These are phyloP conservation scores for Galleria mellonella DNA, from an alignment of 1,140 invertebrate genomes.

Conservation along the genomic window DNA sequence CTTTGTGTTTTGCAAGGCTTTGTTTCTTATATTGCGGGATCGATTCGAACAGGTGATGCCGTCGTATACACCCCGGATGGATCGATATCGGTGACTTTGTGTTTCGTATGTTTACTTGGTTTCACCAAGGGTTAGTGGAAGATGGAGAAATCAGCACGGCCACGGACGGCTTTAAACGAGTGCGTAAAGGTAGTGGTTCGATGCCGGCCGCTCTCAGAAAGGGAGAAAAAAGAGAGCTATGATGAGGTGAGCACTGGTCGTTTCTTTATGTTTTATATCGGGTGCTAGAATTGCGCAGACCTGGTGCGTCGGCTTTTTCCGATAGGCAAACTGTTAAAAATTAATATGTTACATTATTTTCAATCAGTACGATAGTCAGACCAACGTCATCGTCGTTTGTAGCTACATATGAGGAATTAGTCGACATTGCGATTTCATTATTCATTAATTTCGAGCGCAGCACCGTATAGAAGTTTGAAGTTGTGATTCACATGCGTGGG, in stretches of 20 bases:
- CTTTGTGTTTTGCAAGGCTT: background rate
- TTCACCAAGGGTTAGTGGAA: slow-evolving; percentile 28
- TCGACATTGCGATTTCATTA: too few relatives aligned
- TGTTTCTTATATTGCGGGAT: slow-evolving; percentile 21
- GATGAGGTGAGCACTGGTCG: slow-evolving; percentile 74
- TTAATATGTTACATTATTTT: too few relatives aligned
- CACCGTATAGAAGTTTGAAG: too few relatives aligned
- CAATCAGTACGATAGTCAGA: too few relatives aligned
- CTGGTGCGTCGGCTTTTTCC: slow-evolving; percentile 36
- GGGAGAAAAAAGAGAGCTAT: slow-evolving; percentile 84
- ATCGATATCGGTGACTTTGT: slow-evolving; percentile 67
- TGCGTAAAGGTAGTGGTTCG: slow-evolving; percentile 92
- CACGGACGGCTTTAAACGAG: slow-evolving; percentile 78
- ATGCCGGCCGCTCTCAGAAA: slow-evolving; percentile 91
- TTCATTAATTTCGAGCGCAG: too few relatives aligned
- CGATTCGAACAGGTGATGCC: slow-evolving; percentile 51
- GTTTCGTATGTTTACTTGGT: slow-evolving; percentile 34
- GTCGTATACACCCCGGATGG: slow-evolving; percentile 59
- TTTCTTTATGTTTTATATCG: slow-evolving; percentile 37
- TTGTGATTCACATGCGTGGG: slow-evolving; percentile 1
- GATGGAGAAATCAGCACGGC: slow-evolving; percentile 69
- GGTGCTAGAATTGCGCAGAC: slow-evolving; percentile 39
- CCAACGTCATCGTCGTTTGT: too few relatives aligned
- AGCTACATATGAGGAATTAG: too few relatives aligned
- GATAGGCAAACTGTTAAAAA: too few relatives aligned